Base-by-base conservation (phyloP, 2,888 invertebrate species). In the Agrochola circellaris region DNA sequence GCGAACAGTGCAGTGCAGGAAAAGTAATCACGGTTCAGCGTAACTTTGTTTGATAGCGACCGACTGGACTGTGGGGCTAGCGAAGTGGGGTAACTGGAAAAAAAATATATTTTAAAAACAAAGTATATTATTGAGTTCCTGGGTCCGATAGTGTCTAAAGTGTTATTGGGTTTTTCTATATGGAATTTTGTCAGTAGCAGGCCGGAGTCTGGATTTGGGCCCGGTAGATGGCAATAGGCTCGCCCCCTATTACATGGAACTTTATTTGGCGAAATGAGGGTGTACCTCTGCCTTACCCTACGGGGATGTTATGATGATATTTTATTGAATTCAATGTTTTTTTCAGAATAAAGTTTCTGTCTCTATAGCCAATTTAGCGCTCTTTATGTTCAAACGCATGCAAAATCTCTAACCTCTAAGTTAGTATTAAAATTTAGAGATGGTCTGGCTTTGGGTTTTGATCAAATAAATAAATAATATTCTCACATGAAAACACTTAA, bases 1-100 rank as follows among this genome's bases (percentile, higher is more conserved):
- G 77, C 75, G 81, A 87, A 89, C 88, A 91, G 90, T 92, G 90
- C 91, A 92, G 92, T 91, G 92, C 92, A 92, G 93, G 86, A 88
- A 88, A 89, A 88, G 93, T 93, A 93, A 94, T 94, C 93, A 92
- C 87, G 88, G 89, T 83, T 82, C 88, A 79, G 82, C 88, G 89
- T 93, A 93, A 94, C 92, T 93, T 92, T 91, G 92, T 93, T 93
- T 92, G 91, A 91, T 84, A 78, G 83, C 85, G 79, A 88, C 89
- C 83, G 77, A 85, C 73, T 87, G 85, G 77, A 82, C 90, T 78
- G 86, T 88, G 86, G 56, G 75, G 75, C 62, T 48, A 15, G 30
- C 34, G 26, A 7, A 56, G 23, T 45, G n/a, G 56, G 8, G 17
- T 34, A 66, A 13, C 13, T 45, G 17, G 54, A 65, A 17, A 75